These are phyloP conservation scores for Conopomorpha cramerella DNA, from an alignment of 1,140 invertebrate genomes.

Conservation along the genomic window DNA sequence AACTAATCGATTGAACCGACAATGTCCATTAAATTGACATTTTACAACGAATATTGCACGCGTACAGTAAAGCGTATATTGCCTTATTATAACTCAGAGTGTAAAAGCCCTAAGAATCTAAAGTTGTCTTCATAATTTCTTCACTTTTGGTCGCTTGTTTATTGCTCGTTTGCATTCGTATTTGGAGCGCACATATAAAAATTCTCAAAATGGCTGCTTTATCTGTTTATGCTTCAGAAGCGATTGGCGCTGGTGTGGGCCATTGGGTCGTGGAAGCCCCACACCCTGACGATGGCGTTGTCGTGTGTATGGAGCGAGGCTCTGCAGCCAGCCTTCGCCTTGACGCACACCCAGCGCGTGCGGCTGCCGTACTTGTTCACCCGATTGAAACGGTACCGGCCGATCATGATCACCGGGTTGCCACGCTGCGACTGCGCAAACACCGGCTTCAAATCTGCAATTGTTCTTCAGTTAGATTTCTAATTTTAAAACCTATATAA, in stretches of 20 bases:
- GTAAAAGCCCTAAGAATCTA: too few species aligned
- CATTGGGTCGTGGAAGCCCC: slow-evolving; percentile 44
- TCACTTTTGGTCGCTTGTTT: too few species aligned
- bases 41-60: too few species aligned
- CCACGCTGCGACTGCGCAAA: slow-evolving; percentile 46
- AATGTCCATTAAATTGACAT: too few species aligned
- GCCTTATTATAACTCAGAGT: too few species aligned
- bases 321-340: slow-evolving; percentile 43
- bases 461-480: slow-evolving; percentile 9
- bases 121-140: too few species aligned
- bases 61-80: too few species aligned
- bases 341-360: slow-evolving; percentile 49
- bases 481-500: too few species aligned
- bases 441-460: slow-evolving; percentile 45
- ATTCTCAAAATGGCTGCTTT: too few species aligned
- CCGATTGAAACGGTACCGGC: slow-evolving; percentile 45
- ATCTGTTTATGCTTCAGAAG: slow-evolving; percentile 30
- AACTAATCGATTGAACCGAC: too few species aligned
- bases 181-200: too few species aligned
- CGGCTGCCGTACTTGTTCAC: slow-evolving; percentile 42
- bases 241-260: slow-evolving; percentile 45
- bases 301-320: slow-evolving; percentile 46
- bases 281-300: slow-evolving; percentile 46
- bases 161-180: too few species aligned
- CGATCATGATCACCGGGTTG: slow-evolving; percentile 52